These are phyloP conservation scores for Morpho deidamia DNA, from an alignment of 2,888 invertebrate species.

Conservation along the genomic window DNA sequence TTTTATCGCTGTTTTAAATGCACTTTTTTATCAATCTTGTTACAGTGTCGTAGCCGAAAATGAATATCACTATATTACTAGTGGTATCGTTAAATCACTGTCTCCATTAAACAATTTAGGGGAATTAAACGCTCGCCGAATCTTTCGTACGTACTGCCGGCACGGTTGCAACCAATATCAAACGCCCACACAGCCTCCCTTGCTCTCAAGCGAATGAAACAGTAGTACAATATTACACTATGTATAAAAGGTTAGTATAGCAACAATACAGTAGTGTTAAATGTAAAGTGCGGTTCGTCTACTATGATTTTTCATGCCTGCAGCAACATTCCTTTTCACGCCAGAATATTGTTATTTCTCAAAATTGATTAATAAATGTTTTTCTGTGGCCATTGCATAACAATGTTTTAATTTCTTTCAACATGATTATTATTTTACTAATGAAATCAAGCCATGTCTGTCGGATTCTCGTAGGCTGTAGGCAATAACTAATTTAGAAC, in stretches of 20 bases:
- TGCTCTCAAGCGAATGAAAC: slow-evolving; percentile 55
- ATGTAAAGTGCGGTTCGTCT: slow-evolving; percentile 43
- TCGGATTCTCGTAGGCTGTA: no score
- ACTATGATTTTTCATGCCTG: slow-evolving; percentile 32
- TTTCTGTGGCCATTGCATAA: no score
- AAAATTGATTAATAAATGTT: background rate
- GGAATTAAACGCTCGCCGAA: slow-evolving; percentile 47
- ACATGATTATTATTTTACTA: no score
- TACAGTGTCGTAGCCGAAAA: slow-evolving; percentile 14
- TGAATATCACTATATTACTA: slow-evolving; percentile 44
- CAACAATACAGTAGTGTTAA: slow-evolving; percentile 27
- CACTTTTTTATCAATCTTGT: slow-evolving; percentile 19
- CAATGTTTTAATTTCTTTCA: no score
- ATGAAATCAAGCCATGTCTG: no score
- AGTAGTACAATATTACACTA: slow-evolving; percentile 34
- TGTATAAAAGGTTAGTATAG: slow-evolving; percentile 48
- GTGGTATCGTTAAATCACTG: slow-evolving; percentile 52
- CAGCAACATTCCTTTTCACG: slow-evolving; percentile 15
- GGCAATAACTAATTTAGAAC: no score
- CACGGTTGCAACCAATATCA: slow-evolving; percentile 55
- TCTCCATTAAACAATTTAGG: slow-evolving; percentile 50
- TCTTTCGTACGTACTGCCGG: slow-evolving; percentile 55
- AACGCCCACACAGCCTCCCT: slow-evolving; percentile 72
- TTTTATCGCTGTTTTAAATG: slow-evolving; percentile 13
- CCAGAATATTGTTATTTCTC: background rate